Percentiles rank a stretch among this genome's conserved stretches.
Conservation (phyloP, 2,113 vertebrate species). For the Oreocharis arfaki region DNA sequence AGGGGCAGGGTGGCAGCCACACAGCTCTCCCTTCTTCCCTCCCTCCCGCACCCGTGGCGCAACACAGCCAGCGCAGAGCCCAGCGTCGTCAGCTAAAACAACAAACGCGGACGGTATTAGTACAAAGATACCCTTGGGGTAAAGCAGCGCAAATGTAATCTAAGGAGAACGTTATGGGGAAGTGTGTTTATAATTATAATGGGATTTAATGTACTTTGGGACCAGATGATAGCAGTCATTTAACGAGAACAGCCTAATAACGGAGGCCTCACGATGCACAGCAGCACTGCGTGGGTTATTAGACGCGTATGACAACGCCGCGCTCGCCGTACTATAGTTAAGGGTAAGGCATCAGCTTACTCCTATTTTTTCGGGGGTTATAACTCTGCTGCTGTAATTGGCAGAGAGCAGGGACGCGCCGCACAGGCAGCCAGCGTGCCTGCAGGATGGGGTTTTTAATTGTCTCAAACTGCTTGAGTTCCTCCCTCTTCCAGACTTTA, state of each 20-base stretch:
- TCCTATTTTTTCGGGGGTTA: constrained; percentile 35
- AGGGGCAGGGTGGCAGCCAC: not conserved
- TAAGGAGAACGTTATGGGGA: constrained; percentile 67
- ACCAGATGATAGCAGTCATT: constrained; percentile 73
- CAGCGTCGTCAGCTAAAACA: constrained; percentile 58
- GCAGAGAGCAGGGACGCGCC: not conserved
- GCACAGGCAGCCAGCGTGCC: not conserved
- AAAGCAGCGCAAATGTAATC: constrained; percentile 67
- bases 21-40: not conserved
- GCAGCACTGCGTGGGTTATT: constrained; percentile 19
- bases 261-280: constrained; percentile 38
- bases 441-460: not conserved
- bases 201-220: constrained; percentile 77
- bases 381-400: not conserved
- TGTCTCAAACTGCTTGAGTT: not conserved
- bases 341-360: constrained; percentile 14
- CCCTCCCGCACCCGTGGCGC: not conserved
- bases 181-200: constrained; percentile 80
- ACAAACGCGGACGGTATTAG: constrained; percentile 69
- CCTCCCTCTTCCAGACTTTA: not conserved
- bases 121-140: constrained; percentile 71
- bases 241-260: constrained; percentile 67
- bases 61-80: constrained; percentile 28
- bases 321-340: not conserved
- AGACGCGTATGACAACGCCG: not conserved